Conservation (phyloP, 1,140 invertebrate species). For the Dysdera silvatica region DNA sequence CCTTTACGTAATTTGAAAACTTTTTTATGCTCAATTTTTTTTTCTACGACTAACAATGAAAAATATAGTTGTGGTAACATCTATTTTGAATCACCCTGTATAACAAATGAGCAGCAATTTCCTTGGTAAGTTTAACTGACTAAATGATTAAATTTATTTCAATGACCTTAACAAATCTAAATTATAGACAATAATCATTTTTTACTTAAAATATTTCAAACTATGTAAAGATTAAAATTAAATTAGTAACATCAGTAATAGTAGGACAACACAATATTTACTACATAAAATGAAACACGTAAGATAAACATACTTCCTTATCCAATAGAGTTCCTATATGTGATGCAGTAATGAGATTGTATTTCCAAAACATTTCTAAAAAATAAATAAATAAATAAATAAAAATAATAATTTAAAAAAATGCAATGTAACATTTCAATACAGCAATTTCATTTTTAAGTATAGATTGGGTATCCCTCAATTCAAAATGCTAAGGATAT, state of each 20-base stretch:
- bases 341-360: conserved; percentile 60
- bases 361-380: conserved; percentile 67
- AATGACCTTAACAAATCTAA: neutral
- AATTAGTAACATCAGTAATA: conserved; percentile 7
- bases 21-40: no score
- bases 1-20: no score
- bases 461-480: no score
- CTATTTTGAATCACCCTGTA: no score
- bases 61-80: no score
- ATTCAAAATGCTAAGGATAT: no score
- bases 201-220: conserved; percentile 25
- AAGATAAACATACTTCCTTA: conserved; percentile 56
- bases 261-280: conserved; percentile 16
- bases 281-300: neutral
- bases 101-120: no score
- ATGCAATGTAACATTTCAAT: no score
- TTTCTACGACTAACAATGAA: no score
- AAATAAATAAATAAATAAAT: neutral
- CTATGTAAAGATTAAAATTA: conserved; percentile 19
- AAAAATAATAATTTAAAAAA: neutral
- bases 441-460: no score
- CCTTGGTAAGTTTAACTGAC: neutral
- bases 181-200: neutral
- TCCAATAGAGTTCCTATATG: conserved; percentile 65
- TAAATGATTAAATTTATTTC: neutral